phyloP scores from a whole-genome alignment of 2,113 vertebrate genomes.

The Phrynosoma blainvillii region DNA sequence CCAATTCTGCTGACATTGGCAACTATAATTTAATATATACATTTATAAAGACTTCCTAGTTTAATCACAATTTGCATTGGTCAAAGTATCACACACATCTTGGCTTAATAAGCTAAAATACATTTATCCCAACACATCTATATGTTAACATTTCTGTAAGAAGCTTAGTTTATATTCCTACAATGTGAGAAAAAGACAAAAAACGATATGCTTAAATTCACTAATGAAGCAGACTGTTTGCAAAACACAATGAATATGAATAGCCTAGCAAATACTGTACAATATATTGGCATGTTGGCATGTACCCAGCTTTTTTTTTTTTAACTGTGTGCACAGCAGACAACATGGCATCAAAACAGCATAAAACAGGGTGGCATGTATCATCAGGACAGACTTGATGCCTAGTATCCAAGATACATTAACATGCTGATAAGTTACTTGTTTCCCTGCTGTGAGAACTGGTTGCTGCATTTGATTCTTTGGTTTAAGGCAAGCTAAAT shows the following conservation, averaged over 20 bases:
- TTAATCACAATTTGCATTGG: not conserved
- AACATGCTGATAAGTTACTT: constrained; percentile 67
- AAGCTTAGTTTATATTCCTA: not conserved
- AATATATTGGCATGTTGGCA: not conserved
- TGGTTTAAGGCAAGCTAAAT: constrained; percentile 72
- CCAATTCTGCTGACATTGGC: not conserved
- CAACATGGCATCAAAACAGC: constrained; percentile 50
- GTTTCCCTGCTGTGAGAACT: constrained; percentile 78
- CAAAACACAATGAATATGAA: not conserved
- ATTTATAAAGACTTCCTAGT: not conserved
- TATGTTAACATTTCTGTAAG: not conserved
- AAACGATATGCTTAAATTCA: constrained; percentile 8
- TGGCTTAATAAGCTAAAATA: not conserved
- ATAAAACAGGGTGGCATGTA: constrained; percentile 46
- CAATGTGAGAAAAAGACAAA: not conserved
- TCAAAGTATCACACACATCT: not conserved
- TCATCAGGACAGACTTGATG: constrained; percentile 48
- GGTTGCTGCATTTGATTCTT: constrained; percentile 71
- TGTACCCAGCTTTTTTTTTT: not conserved
- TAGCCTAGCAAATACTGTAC: not conserved
- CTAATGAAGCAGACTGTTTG: not conserved
- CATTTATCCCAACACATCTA: not conserved
- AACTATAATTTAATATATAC: not conserved
- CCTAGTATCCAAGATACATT: constrained; percentile 75
- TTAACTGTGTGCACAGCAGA: constrained; percentile 14